phyloP scores from a whole-genome alignment of 2,797 vertebrate genomes.

The Channallabes apus region DNA sequence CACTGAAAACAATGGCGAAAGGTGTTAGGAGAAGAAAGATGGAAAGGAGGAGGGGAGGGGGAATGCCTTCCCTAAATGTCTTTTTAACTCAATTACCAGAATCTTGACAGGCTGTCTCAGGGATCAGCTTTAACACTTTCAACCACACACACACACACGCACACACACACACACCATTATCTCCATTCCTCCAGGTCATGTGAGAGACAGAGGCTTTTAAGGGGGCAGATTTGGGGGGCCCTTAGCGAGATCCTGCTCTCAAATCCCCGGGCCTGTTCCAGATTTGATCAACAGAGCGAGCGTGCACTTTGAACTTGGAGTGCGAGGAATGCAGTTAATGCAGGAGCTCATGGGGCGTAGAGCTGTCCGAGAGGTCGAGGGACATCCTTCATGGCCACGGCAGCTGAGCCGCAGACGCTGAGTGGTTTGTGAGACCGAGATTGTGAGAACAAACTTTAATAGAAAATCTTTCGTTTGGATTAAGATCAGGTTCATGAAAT shows the following conservation, averaged over 20 bases:
- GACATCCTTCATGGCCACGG: background rate
- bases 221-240: constrained; percentile 11
- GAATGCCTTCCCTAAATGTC: constrained; percentile 1
- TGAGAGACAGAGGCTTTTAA: constrained; percentile 25
- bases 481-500: background rate
- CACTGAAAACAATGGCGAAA: constrained; percentile 39
- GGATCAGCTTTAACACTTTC: constrained; percentile 16
- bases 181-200: constrained; percentile 29
- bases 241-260: constrained; percentile 20
- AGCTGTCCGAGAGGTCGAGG: background rate
- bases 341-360: constrained; percentile 20
- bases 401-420: background rate
- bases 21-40: constrained; percentile 7
- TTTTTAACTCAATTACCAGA: constrained; percentile 37
- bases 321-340: constrained; percentile 57
- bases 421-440: background rate
- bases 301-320: constrained; percentile 58
- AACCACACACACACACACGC: background rate
- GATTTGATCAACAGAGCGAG: constrained; percentile 46
- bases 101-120: constrained; percentile 21
- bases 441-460: background rate
- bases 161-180: constrained; percentile 18
- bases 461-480: too few relatives aligned
- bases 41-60: background rate
- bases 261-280: constrained; percentile 40